Conservation (phyloP, 2,113 vertebrate genomes). For the Burhinus bistriatus region DNA sequence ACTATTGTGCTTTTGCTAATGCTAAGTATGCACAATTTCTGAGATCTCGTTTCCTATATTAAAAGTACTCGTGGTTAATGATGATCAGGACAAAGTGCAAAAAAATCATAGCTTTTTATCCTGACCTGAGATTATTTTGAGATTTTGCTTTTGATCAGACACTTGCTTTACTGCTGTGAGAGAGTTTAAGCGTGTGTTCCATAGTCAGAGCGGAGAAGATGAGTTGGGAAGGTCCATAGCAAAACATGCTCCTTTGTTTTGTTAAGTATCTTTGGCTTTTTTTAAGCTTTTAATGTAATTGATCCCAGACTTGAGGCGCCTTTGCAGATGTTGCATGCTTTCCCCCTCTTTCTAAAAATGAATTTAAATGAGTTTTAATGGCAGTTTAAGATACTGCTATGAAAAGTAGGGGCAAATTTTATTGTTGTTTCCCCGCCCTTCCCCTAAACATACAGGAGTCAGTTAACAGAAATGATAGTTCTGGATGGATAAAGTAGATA, state of each 20-base stretch:
- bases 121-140: not conserved
- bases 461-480: not conserved
- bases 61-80: not conserved
- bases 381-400: not conserved
- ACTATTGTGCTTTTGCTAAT: not conserved
- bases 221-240: not conserved
- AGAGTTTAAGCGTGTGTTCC: not conserved
- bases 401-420: not conserved
- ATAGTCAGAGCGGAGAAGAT: not conserved
- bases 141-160: not conserved
- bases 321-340: accelerated
- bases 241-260: not conserved
- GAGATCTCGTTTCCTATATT: not conserved
- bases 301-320: not conserved
- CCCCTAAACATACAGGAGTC: not conserved
- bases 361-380: not conserved
- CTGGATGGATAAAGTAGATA: not conserved
- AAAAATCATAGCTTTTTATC: not conserved
- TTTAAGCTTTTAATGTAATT: not conserved
- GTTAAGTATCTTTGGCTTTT: not conserved
- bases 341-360: not conserved
- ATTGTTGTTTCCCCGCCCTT: not conserved
- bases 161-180: not conserved
- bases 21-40: accelerated
- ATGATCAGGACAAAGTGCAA: not conserved